Evolutionary conservation across 2,888 invertebrate species (phyloP), one percentile per base, ranked within the genome.

Genomic region (Hoplodrina blanda): DNA sequence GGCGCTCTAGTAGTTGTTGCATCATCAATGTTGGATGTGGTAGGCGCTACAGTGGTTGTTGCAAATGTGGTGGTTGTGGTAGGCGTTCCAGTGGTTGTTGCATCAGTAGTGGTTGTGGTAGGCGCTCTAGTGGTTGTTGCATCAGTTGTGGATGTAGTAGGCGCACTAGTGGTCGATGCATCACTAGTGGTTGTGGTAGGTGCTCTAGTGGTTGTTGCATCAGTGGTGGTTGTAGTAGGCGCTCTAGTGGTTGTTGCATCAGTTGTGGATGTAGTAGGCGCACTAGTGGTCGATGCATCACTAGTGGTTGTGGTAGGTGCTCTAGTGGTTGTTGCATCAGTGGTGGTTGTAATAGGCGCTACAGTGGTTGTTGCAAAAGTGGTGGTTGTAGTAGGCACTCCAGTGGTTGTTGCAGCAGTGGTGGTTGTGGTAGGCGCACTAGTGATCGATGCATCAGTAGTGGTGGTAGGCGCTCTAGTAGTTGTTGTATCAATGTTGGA

Each of bases 101-200:
- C 41, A 2, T 41, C 8, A 13, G 41, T 41, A 0, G 13, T 41
- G 41, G 41, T n/a, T 4, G 55, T 56, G n/a, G 33, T 33, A 10
- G 55, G 7, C 2, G 54, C 30, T 13, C 33, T 17, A 33, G 17
- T 30, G 8, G 13, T 41, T 17, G n/a, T 55, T 17, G 33, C n/a
- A 7, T 1, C 5, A 4, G 33, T 33, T 0, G n/a, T 11, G 0
- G 33, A 10, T 4, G n/a, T n/a, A n/a, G n/a, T 4, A 1, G 55
- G 33, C 11, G 17, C n/a, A 19, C 5, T n/a, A 11, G 55, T 41
- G 13, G 33, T 55, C 0, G 33, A 11, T 5, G 33, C 33, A 11
- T 33, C n/a, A 19, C 13, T 33, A 11, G 41, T 41, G 11, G 33
- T 37, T 4, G 55, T 55, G 7, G 17, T 8, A 3, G 33, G n/a